Percentiles rank a stretch among this genome's conserved stretches.
These are phyloP conservation scores for Aulostomus chinensis DNA, from an alignment of 2,797 vertebrate species.

Conservation along the genomic window DNA sequence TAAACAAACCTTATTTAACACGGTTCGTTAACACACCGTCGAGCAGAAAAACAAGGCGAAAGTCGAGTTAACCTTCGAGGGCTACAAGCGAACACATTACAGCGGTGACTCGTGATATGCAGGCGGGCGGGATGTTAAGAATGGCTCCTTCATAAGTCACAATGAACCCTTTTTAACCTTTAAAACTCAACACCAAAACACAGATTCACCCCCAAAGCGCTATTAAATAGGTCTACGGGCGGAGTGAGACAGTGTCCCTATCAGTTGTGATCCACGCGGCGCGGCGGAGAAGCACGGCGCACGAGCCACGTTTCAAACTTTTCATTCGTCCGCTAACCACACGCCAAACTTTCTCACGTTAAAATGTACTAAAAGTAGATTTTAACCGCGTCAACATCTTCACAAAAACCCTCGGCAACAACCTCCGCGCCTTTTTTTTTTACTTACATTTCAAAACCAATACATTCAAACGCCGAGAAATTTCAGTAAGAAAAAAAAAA, in stretches of 20 bases:
- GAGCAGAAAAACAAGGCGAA: conserved; percentile 15
- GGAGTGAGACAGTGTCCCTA: not conserved
- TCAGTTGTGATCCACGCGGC: conserved; percentile 33
- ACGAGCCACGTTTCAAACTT: conserved; percentile 84
- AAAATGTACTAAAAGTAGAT: conserved; percentile 35
- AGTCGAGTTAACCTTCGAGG: conserved; percentile 51
- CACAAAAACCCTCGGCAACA: not conserved
- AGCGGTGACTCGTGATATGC: conserved; percentile 62
- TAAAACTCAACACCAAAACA: not conserved
- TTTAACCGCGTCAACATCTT: not conserved
- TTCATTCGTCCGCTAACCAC: conserved; percentile 64
- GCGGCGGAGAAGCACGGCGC: conserved; percentile 34
- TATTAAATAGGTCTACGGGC: fast-evolving
- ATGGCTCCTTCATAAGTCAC: conserved; percentile 28
- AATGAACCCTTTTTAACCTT: conserved; percentile 17
- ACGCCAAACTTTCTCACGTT: conserved; percentile 66
- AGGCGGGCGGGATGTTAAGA: conserved; percentile 61
- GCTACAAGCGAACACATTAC: conserved; percentile 32
- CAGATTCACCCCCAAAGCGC: not conserved
- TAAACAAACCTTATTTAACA: not conserved
- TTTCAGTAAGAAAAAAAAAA: conserved; percentile 17
- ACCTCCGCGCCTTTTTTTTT: conserved; percentile 76
- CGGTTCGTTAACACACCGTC: not conserved
- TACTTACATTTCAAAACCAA: conserved; percentile 46
- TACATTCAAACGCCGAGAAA: conserved; percentile 22